A percentile compares a stretch with the other conserved stretches of the same genome.
These are phyloP conservation scores for Chrysaora quinquecirrha DNA, from an alignment of 30 jellyfish, hydroid and myxozoan species.

Conservation along the genomic window DNA sequence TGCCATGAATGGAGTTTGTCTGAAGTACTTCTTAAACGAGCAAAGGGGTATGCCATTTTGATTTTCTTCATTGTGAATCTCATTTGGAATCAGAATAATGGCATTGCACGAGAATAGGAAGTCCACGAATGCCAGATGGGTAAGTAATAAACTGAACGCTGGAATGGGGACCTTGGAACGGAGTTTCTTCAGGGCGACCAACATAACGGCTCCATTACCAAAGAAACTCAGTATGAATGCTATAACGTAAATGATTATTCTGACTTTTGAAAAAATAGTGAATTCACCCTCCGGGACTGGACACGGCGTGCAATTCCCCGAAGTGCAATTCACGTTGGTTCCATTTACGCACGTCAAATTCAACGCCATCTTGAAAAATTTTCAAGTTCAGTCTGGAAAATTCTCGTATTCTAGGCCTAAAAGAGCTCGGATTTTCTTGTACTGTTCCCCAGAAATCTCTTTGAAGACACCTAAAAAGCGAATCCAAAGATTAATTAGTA, in stretches of 20 bases:
- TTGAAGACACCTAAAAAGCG: too few species aligned
- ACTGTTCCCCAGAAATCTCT: too few species aligned
- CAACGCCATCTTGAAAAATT: too few species aligned
- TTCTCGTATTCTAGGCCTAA: too few species aligned
- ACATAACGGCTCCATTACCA: constrained; percentile 41
- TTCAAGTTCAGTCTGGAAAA: too few species aligned
- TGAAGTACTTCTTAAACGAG: constrained; percentile 27
- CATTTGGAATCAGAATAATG: constrained; percentile 44
- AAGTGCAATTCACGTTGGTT: constrained; percentile 34
- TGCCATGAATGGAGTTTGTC: constrained; percentile 41
- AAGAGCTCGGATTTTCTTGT: too few species aligned
- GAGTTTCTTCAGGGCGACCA: constrained; percentile 31
- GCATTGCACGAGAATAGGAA: constrained; percentile 43
- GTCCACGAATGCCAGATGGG: constrained; percentile 53
- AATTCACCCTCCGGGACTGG: not conserved
- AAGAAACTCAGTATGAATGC: constrained; percentile 31
- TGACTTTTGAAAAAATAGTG: constrained; percentile 12
- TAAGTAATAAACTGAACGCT: constrained; percentile 23
- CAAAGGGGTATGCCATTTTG: constrained; percentile 38
- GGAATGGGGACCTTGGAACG: not conserved
- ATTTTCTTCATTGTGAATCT: constrained; percentile 13
- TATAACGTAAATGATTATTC: constrained; percentile 37
- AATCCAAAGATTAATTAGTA: too few species aligned
- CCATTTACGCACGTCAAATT: constrained; percentile 15
- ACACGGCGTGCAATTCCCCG: constrained; percentile 25